These are phyloP conservation scores for Sciurus niger DNA, from an alignment of 2,113 vertebrate species.

Conservation along the genomic window DNA sequence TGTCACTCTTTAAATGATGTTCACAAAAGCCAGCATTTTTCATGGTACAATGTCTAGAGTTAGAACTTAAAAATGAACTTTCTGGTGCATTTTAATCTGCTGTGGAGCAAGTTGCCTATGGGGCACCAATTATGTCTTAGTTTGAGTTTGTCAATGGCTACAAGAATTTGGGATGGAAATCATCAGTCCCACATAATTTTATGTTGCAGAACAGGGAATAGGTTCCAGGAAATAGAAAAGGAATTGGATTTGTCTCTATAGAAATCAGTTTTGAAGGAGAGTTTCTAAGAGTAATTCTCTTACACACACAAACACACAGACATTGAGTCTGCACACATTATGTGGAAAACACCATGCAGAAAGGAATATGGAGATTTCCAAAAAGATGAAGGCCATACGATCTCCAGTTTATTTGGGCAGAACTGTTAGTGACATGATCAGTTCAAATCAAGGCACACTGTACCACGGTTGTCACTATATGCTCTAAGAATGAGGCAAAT, in stretches of 20 bases:
- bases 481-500: conserved; percentile 9
- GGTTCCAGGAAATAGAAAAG: conserved; percentile 13
- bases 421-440: background rate
- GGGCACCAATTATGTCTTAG: background rate
- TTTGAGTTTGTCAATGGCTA: background rate
- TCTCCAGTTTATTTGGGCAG: background rate
- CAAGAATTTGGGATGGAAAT: background rate
- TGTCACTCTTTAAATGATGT: background rate
- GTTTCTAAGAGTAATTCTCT: background rate
- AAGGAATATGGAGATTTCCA: background rate
- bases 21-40: background rate
- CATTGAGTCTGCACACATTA: background rate
- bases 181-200: background rate
- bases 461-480: background rate
- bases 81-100: background rate
- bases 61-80: conserved; percentile 39
- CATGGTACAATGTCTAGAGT: background rate
- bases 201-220: background rate
- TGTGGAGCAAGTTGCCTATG: background rate
- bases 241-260: background rate
- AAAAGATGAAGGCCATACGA: background rate
- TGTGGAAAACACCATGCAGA: background rate
- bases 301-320: background rate
- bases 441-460: background rate
- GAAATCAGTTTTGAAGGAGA: conserved; percentile 32